These are phyloP conservation scores for Anastrepha obliqua DNA, from an alignment of 1,140 invertebrate genomes.

Conservation along the genomic window DNA sequence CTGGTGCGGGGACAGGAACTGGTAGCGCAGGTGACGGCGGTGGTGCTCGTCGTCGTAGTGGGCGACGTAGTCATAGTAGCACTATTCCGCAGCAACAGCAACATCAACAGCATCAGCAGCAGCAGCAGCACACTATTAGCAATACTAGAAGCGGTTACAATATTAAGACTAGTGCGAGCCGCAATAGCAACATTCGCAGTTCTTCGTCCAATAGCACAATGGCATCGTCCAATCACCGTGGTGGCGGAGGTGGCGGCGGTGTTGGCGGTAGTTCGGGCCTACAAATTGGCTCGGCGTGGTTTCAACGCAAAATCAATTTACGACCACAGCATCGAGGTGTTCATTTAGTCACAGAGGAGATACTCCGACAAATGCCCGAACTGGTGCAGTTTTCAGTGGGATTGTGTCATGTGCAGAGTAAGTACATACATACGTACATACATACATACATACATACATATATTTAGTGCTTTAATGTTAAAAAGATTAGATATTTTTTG, in stretches of 20 bases:
- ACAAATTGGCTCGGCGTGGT: conserved; percentile 95
- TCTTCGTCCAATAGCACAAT: conserved; percentile 74
- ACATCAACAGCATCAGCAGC: conserved; percentile 30
- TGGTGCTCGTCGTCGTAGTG: conserved; percentile 2
- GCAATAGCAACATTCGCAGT: conserved; percentile 73
- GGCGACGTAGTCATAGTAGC: conserved; percentile 29
- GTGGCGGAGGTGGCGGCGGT: conserved; percentile 76
- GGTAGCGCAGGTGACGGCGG: conserved; percentile 7
- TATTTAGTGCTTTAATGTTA: no score
- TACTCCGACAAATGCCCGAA: conserved; percentile 93
- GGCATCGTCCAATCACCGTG: conserved; percentile 76
- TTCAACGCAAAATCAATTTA: conserved; percentile 96
- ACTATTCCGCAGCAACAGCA: conserved; percentile 46
- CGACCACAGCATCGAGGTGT: conserved; percentile 95
- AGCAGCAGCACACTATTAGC: conserved; percentile 21
- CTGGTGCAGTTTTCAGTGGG: conserved; percentile 94
- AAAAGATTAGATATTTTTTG: not conserved
- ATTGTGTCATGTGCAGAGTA: conserved; percentile 96
- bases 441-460: no score
- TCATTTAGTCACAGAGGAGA: conserved; percentile 96
- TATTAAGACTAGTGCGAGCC: conserved; percentile 72
- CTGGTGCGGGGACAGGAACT: conserved; percentile 28
- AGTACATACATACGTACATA: conserved; percentile 74
- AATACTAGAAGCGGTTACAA: conserved; percentile 56
- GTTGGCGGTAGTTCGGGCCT: conserved; percentile 75